Base-by-base conservation (phyloP, 2,888 invertebrate genomes). In the Ennomos quercinarius region DNA sequence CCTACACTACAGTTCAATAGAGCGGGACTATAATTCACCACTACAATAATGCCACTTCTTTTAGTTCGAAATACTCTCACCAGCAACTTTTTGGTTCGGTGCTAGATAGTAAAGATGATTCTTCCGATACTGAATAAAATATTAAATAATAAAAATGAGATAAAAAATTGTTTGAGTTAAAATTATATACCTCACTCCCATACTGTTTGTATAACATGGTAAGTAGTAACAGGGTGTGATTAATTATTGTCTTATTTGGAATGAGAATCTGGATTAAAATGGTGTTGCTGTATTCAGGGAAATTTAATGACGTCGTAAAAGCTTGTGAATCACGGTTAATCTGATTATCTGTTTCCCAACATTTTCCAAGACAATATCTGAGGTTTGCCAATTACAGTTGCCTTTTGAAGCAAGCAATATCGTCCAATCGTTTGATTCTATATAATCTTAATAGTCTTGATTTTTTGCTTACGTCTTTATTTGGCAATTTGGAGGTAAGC, bases 171-270 rank as follows among this genome's bases (percentile, higher is more conserved):
- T n/a, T n/a, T n/a, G n/a, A n/a, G n/a, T n/a, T n/a, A n/a, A n/a
- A n/a, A n/a, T n/a, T n/a, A n/a, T 6, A 27, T 6, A 27, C 27
- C 5, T 27, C 5, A n/a, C 27, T 61, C 17, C 51, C 52, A 27
- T 61, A 56, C 56, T 61, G 56, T 48, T 39, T 52, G 17, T 49
- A 52, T 41, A 37, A 41, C 37, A 17, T 40, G 34, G 54, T 34
- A 54, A 42, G 47, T 49, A 47, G 44, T 48, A 39, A 10, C 48
- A 57, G 55, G 47, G 52, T 66, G 64, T 60, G 70, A 77, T 77
- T 73, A 74, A 76, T 77, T 63, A 68, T 61, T 66, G 64, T 70
- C 66, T 59, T 68, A 73, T 70, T 72, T 64, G 64, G 57, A 70
- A 68, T 64, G 63, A 63, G 57, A 64, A 64, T 59, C 62, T 59